Evolutionary conservation across 2,113 vertebrate genomes (phyloP).

Genomic region (Apteryx mantelli): DNA sequence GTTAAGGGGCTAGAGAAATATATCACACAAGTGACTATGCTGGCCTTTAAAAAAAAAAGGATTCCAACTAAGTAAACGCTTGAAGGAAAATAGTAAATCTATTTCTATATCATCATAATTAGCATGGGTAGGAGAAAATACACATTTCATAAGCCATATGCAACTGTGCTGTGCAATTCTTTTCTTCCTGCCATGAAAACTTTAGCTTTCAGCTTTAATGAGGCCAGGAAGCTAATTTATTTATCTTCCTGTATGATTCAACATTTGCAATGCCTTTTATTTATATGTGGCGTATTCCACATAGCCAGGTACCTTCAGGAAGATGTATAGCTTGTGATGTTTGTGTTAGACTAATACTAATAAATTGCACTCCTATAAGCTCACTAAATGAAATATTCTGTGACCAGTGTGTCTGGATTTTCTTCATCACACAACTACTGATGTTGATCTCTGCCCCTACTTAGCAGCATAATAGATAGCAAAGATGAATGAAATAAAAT

Average conservation of each 20-base stretch:
- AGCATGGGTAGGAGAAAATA: constrained; percentile 23
- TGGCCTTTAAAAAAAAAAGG: not conserved
- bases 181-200: constrained; percentile 14
- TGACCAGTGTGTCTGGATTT: not conserved
- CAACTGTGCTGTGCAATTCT: not conserved
- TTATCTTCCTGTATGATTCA: not conserved
- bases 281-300: not conserved
- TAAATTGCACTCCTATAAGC: not conserved
- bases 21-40: not conserved
- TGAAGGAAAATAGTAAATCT: not conserved
- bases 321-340: not conserved
- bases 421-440: not conserved
- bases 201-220: constrained; percentile 23
- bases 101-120: constrained; percentile 11
- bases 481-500: not conserved
- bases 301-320: not conserved
- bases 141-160: constrained; percentile 35
- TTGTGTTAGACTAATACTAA: not conserved
- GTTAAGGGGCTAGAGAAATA: not conserved
- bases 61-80: not conserved
- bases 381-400: not conserved
- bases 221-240: constrained; percentile 17
- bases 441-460: not conserved
- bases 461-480: not conserved
- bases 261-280: constrained; percentile 31